Conservation (phyloP, 1,140 invertebrate species). For the Drosophila neocordata region DNA sequence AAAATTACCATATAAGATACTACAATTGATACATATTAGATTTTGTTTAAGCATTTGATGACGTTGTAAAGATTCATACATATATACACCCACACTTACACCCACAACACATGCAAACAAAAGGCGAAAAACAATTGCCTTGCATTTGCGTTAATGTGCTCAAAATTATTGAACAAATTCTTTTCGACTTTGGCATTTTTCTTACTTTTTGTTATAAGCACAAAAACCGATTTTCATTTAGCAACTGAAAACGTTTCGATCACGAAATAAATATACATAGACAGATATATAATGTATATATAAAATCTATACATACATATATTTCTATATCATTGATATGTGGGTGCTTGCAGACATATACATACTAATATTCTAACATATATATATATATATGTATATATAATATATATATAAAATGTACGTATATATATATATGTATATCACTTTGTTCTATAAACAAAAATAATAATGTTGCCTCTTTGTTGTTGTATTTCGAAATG, state of each 20-base stretch:
- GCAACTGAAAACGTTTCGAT: constrained; percentile 47
- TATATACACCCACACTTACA: constrained; percentile 28
- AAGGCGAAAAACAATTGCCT: constrained; percentile 30
- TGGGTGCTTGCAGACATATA: constrained; percentile 21
- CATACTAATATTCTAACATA: constrained; percentile 32
- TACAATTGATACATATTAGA: not conserved
- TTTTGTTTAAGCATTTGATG: constrained; percentile 28
- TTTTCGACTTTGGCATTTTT: not conserved
- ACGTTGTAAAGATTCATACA: constrained; percentile 52
- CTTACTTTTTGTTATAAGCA: constrained; percentile 30
- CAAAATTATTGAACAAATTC: constrained; percentile 20
- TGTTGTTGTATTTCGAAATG: constrained; percentile 39
- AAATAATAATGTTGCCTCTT: constrained; percentile 9
- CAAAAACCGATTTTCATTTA: constrained; percentile 16
- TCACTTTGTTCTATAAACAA: constrained; percentile 12
- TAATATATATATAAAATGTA: too few species aligned
- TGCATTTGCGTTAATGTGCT: constrained; percentile 54
- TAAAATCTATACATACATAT: not conserved
- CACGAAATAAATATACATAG: constrained; percentile 39
- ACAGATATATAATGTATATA: not conserved
- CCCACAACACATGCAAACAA: constrained; percentile 18
- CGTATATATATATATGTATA: not conserved
- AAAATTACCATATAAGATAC: not conserved
- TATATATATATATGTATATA: constrained; percentile 13
- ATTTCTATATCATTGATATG: constrained; percentile 23